These are phyloP conservation scores for Apeltes quadracus DNA, from an alignment of 2,113 vertebrate genomes.

Conservation along the genomic window DNA sequence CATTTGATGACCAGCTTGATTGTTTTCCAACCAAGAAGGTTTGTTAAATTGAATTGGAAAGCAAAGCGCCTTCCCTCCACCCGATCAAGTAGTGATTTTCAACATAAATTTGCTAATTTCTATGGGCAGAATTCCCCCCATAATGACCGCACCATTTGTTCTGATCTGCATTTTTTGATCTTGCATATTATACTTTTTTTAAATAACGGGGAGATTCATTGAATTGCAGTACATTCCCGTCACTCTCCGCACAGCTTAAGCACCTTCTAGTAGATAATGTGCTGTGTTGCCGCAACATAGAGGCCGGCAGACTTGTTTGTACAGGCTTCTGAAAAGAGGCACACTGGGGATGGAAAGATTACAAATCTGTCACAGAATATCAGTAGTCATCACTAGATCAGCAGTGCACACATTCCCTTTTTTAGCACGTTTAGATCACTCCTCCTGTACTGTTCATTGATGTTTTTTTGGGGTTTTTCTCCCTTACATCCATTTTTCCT, in stretches of 20 bases:
- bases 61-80: background rate
- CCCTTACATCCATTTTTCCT: conserved; percentile 47
- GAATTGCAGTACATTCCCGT: conserved; percentile 2
- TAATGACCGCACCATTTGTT: background rate
- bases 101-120: conserved; percentile 2
- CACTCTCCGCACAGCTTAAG: background rate
- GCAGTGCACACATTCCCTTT: background rate
- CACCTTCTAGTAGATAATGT: conserved; percentile 17
- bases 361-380: conserved; percentile 3
- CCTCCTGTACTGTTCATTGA: conserved; percentile 6
- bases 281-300: background rate
- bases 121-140: background rate
- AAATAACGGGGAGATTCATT: background rate
- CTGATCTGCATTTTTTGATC: background rate
- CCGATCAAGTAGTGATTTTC: conserved; percentile 19
- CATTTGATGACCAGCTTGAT: conserved; percentile 85
- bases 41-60: conserved; percentile 73
- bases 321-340: conserved; percentile 19
- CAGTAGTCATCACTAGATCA: conserved; percentile 28
- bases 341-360: background rate
- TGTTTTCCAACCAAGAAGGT: conserved; percentile 86
- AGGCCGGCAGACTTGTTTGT: conserved; percentile 1
- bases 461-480: conserved; percentile 29
- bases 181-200: background rate
- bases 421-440: background rate